Evolutionary conservation across 2,113 vertebrate genomes (phyloP), one percentile per base, ranked within the genome.

Genomic region (Rhagologus leucostigma): DNA sequence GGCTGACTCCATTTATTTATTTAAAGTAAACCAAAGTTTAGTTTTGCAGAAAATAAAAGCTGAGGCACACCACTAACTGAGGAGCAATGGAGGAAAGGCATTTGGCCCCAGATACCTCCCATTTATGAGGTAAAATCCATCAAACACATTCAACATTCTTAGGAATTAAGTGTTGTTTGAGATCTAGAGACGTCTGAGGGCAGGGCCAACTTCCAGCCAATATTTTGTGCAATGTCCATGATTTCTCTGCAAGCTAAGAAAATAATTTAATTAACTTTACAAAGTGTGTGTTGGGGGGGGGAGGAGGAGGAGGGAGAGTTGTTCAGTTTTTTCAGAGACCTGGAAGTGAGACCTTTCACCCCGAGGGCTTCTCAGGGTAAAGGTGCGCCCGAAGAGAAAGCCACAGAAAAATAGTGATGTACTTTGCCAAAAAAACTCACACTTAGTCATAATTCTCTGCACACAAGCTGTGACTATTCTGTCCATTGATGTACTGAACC

Each of bases 371-470:
- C 60, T 75, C 35, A 65, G 47, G 42, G 42, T 33, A 70, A 3
- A 69, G 47, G 12, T 1, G 1, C 6, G 4, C n/a, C 29, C 0
- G 0, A 84, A 16, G 7, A 93, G 33, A 91, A 91, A 81, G 30
- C 47, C 64, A 69, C 46, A 84, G 59, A 55, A 44, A 81, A 64
- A 27, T 5, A 57, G 13, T 60, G 29, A 80, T 0, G 6, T 5
- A 27, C n/a, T 83, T 57, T 29, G 29, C 9, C 46, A 26, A 57
- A 32, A 80, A 44, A 0, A 0, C 44, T 53, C 10, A 39, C 52
- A 39, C 22, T 80, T 77, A 74, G 55, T 77, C 55, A 80, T 12
- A 52, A 29, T 55, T 84, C 69, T 49, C 50, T 53, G 50, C 42
- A 87, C 67, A 62, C 4, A 57, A 77, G 60, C 21, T 75, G 30